These are phyloP conservation scores for Leptoclinus maculatus DNA, from an alignment of 2,797 vertebrate species.

Conservation along the genomic window DNA sequence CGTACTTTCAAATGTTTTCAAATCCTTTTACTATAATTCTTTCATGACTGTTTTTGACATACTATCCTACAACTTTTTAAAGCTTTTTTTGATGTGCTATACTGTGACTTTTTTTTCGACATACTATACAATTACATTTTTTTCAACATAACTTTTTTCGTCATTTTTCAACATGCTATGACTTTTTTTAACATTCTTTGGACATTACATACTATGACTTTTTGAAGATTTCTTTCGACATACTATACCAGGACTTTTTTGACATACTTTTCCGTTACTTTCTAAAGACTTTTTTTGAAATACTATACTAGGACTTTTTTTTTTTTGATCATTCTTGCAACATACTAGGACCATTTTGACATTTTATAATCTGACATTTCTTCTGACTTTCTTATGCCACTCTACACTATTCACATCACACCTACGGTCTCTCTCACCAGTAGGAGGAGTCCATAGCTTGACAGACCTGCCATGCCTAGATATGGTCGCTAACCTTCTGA, in stretches of 20 bases:
- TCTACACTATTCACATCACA: neutral
- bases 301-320: neutral
- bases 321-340: neutral
- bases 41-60: neutral
- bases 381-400: neutral
- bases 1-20: no score
- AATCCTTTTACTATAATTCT: no score
- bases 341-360: neutral
- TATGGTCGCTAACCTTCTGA: conserved; percentile 73
- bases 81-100: no score
- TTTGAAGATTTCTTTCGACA: neutral
- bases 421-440: neutral
- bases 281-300: neutral
- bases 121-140: no score
- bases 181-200: no score
- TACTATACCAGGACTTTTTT: neutral
- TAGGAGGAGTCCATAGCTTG: neutral
- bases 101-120: no score
- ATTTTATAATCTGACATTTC: neutral
- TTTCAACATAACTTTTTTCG: no score
- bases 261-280: no score
- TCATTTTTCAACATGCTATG: no score
- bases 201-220: no score
- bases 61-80: no score
- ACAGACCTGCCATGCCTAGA: neutral